These are phyloP conservation scores for Helarctos malayanus DNA, from an alignment of 2,797 vertebrate genomes.

Conservation along the genomic window DNA sequence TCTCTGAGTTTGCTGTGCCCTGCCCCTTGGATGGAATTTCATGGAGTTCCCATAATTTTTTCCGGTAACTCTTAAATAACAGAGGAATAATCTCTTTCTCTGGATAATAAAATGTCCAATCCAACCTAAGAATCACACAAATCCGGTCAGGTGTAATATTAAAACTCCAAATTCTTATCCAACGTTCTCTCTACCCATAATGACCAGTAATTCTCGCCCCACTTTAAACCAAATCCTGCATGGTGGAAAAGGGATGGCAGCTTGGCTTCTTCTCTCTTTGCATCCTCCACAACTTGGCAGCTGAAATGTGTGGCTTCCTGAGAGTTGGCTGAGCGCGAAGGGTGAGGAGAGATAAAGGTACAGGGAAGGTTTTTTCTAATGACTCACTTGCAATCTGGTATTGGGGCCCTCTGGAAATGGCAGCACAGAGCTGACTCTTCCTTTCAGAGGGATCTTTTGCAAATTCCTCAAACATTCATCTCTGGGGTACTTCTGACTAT, in stretches of 20 bases:
- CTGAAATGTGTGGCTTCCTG: background rate
- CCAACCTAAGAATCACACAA: background rate
- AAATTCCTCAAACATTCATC: background rate
- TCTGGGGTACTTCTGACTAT: background rate
- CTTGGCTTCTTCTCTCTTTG: background rate
- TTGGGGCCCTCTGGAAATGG: background rate
- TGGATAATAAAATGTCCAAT: background rate
- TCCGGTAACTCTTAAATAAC: constrained; percentile 6
- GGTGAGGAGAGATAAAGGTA: background rate
- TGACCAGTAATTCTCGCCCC: background rate
- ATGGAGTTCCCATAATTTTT: background rate
- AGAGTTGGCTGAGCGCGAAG: background rate
- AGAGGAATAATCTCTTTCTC: background rate
- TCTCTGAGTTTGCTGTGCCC: background rate
- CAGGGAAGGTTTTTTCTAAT: background rate
- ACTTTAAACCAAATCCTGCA: background rate
- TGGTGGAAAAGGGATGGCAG: background rate
- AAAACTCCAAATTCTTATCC: background rate
- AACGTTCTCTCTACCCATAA: background rate
- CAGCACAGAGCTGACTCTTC: background rate
- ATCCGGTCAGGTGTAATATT: background rate
- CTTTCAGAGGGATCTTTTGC: background rate
- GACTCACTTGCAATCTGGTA: background rate
- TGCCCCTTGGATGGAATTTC: background rate
- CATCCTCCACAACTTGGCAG: background rate